Base-by-base conservation (phyloP, 2,113 vertebrate species). In the Lagopus leucura region DNA sequence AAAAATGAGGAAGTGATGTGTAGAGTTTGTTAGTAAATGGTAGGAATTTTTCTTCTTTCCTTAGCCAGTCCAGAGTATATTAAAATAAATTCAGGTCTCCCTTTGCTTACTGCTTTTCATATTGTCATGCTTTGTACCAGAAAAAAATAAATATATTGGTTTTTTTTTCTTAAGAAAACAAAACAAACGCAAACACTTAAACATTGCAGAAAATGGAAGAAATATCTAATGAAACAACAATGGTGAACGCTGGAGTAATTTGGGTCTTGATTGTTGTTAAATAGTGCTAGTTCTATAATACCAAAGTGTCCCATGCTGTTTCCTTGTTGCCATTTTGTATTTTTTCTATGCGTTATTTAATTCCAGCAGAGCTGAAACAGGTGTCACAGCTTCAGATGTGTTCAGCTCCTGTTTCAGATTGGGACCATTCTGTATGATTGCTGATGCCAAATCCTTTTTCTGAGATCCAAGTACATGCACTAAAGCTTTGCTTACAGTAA, bases 271-370 rank as follows among this genome's bases (percentile, higher is more conserved):
- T 77, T 66, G 76, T 45, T 52, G 86, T 95, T 85, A 84, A 92
- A 27, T 75, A 93, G 70, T 86, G 30, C 78, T 93, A 89, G 87
- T 96, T 86, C 86, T 86, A 90, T 91, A 96, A 96, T 96, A 94
- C 94, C 96, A 93, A 94, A 95, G 88, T 81, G 76, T 94, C 93
- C 94, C 92, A 32, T 72, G 82, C 40, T 86, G 38, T 87, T 94
- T 94, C 38, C 71, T 94, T 94, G 55, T 91, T 87, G 57, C 72
- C 57, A 34, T 89, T 92, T 96, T 91, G 84, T 95, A 78, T 28
- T 27, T 94, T 90, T 93, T 83, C 65, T 92, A 71, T 77, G 30
- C 72, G 40, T 85, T 95, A 88, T 95, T 86, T 88, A 77, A 74
- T 86, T 92, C 55, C 45, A 67, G 24, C 77, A 88, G 78, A 89